A percentile compares a stretch with the other conserved stretches of the same genome.
phyloP scores from a whole-genome alignment of 2,888 invertebrate species.

The Agrotis ipsilon region DNA sequence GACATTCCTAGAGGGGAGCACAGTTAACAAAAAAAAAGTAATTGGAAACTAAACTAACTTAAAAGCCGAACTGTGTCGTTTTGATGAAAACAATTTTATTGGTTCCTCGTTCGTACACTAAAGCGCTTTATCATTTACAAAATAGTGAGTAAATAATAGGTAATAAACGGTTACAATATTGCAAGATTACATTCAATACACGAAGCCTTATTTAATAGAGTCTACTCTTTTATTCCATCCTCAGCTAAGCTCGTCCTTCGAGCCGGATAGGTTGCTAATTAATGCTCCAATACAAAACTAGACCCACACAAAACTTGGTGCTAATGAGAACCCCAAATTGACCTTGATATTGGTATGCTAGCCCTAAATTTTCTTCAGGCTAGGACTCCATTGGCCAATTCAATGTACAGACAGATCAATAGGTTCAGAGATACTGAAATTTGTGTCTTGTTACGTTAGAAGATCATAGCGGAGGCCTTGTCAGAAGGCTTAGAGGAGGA shows the following conservation, averaged over 20 bases:
- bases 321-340: slow-evolving; percentile 1
- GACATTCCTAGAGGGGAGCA: no score
- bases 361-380: slow-evolving; percentile 12
- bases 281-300: slow-evolving; percentile 14
- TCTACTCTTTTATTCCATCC: background rate
- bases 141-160: no score
- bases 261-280: slow-evolving; percentile 13
- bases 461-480: no score
- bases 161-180: background rate
- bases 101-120: no score
- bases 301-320: slow-evolving; percentile 11
- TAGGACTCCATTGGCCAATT: background rate
- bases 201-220: background rate
- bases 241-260: background rate
- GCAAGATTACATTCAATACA: background rate
- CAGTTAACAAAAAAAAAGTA: no score
- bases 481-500: no score
- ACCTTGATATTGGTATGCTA: slow-evolving; percentile 16
- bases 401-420: background rate
- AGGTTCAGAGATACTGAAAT: background rate
- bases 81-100: no score
- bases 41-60: no score
- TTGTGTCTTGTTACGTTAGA: background rate
- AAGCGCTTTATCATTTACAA: no score
- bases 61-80: no score